Percentiles rank a stretch among this genome's conserved stretches.
These are phyloP conservation scores for Tyrannus savana DNA, from an alignment of 2,113 vertebrate genomes.

Conservation along the genomic window DNA sequence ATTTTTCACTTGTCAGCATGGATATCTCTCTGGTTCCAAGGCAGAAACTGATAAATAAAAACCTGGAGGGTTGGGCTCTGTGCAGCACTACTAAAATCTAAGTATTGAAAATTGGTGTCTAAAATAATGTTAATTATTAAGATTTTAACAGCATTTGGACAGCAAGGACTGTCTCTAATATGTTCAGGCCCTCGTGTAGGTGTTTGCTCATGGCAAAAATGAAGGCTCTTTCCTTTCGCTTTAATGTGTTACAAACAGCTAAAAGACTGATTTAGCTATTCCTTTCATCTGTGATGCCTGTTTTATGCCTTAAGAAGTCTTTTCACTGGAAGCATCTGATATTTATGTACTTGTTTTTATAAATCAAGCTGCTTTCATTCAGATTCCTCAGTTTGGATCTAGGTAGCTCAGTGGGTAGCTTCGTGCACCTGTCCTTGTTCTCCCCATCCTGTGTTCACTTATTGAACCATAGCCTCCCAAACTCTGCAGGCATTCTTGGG, in stretches of 20 bases:
- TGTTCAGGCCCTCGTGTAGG: background rate
- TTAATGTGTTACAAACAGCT: background rate
- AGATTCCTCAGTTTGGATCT: background rate
- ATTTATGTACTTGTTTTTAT: background rate
- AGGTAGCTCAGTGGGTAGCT: background rate
- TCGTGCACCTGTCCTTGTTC: background rate
- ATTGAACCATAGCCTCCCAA: background rate
- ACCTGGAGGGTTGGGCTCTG: background rate
- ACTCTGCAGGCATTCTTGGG: background rate
- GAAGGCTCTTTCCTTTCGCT: background rate
- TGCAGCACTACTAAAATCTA: background rate
- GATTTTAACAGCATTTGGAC: background rate
- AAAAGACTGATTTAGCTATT: background rate
- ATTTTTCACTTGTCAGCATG: background rate
- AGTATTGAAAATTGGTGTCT: background rate
- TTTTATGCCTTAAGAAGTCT: background rate
- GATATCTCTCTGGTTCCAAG: background rate
- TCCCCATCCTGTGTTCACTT: background rate
- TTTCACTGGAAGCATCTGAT: background rate
- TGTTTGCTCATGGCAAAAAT: background rate
- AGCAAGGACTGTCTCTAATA: background rate
- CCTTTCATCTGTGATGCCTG: background rate
- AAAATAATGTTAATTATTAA: background rate
- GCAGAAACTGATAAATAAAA: background rate
- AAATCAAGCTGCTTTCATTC: background rate